phyloP scores from a whole-genome alignment of 2,888 invertebrate genomes.

The Hirtodrosophila histrioides region DNA sequence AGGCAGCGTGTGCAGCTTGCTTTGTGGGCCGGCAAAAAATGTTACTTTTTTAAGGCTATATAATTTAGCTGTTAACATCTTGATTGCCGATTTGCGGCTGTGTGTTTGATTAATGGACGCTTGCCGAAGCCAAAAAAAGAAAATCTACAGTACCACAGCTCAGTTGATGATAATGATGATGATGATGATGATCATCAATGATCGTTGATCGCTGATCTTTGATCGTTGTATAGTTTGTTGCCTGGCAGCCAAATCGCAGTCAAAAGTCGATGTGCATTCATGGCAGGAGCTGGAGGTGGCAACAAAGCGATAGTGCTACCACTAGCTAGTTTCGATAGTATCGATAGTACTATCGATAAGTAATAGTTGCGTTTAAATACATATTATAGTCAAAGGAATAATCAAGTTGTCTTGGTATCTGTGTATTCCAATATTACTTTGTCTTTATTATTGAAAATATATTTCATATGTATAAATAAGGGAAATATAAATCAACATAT shows the following conservation, averaged over 20 bases:
- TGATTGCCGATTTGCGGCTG: constrained; percentile 65
- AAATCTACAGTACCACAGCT: constrained; percentile 12
- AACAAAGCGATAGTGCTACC: too few species aligned
- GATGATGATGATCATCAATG: constrained; percentile 22
- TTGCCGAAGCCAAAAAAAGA: constrained; percentile 15
- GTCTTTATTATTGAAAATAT: too few species aligned
- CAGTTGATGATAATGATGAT: constrained; percentile 14
- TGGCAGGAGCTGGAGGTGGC: too few species aligned
- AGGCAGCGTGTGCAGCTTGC: constrained; percentile 6
- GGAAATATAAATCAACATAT: too few species aligned
- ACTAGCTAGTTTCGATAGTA: too few species aligned
- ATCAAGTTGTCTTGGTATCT: too few species aligned
- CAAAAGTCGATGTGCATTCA: constrained; percentile 35
- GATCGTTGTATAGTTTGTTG: constrained; percentile 4
- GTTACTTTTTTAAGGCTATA: constrained; percentile 51
- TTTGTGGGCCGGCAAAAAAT: constrained; percentile 10
- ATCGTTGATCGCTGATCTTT: constrained; percentile 11
- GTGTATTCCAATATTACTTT: too few species aligned
- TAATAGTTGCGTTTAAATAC: too few species aligned
- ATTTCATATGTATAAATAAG: too few species aligned
- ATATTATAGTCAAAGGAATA: too few species aligned
- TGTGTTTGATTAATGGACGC: constrained; percentile 69
- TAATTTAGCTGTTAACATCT: constrained; percentile 76
- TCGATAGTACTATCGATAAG: too few species aligned
- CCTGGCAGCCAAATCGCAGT: constrained; percentile 29